A percentile compares a stretch with the other conserved stretches of the same genome.
Evolutionary conservation across 1,140 invertebrate genomes (phyloP).

Genomic region (Tyrophagus putrescentiae): DNA sequence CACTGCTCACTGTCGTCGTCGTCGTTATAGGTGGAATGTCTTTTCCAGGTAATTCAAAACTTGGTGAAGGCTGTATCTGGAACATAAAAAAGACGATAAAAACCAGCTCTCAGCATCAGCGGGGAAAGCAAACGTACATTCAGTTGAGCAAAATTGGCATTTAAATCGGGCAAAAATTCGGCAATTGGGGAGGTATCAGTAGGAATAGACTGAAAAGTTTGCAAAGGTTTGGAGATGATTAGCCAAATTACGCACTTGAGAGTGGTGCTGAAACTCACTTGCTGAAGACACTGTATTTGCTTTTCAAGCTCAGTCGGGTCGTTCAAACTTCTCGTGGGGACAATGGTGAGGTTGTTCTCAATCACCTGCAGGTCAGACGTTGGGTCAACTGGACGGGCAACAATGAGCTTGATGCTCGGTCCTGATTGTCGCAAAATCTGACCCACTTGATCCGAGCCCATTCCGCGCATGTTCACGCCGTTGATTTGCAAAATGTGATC

Average conservation of each 20-base stretch:
- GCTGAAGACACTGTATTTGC: conserved; percentile 45
- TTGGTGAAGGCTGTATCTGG: not conserved
- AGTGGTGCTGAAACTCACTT: conserved; percentile 20
- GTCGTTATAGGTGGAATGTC: not conserved
- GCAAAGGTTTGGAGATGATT: not conserved
- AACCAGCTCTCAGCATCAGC: not conserved
- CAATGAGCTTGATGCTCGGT: conserved; percentile 65
- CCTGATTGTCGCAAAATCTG: conserved; percentile 74
- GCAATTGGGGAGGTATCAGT: not conserved
- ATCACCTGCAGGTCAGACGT: conserved; percentile 51
- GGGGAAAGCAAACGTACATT: not conserved
- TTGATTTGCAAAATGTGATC: conserved; percentile 89
- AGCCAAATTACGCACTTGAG: too few relatives aligned
- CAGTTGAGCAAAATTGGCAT: not conserved
- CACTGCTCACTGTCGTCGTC: not conserved
- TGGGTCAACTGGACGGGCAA: conserved; percentile 66
- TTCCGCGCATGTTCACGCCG: conserved; percentile 73
- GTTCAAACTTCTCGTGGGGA: conserved; percentile 62
- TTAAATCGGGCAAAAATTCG: not conserved
- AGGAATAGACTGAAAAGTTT: not conserved
- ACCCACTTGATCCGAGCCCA: conserved; percentile 83
- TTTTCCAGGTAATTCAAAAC: not conserved
- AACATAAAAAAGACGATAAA: not conserved
- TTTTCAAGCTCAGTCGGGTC: conserved; percentile 70
- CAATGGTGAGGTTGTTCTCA: conserved; percentile 57